Evolutionary conservation across 2,888 invertebrate genomes (phyloP).

Genomic region (Adelognathus sp.): DNA sequence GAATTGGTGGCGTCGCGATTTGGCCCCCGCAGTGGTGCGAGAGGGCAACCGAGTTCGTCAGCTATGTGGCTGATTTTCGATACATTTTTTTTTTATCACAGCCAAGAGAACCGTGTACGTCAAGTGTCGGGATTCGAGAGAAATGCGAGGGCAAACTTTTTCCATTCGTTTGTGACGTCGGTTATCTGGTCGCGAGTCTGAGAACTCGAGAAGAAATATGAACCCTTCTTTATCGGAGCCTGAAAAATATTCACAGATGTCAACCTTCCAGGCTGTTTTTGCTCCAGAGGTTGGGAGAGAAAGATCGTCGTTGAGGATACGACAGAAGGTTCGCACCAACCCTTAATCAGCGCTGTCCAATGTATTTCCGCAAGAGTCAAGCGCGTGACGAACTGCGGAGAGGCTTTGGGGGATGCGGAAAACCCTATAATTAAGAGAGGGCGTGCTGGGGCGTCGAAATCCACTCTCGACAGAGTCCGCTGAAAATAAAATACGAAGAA

Average conservation of each 20-base stretch:
- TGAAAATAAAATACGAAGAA: background rate
- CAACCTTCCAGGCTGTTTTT: constrained; percentile 33
- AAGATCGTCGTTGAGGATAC: constrained; percentile 4
- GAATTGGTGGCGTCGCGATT: constrained; percentile 63
- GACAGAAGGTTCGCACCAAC: constrained; percentile 41
- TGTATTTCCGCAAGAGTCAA: constrained; percentile 10
- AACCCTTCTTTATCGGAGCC: background rate
- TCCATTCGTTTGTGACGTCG: constrained; percentile 53
- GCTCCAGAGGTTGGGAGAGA: background rate
- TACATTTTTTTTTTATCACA: constrained; percentile 11
- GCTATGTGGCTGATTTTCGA: constrained; percentile 37
- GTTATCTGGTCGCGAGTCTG: constrained; percentile 38
- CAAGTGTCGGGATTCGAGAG: constrained; percentile 20
- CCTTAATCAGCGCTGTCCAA: constrained; percentile 49
- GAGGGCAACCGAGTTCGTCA: constrained; percentile 47
- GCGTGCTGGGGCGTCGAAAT: background rate
- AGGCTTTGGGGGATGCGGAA: background rate
- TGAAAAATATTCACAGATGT: constrained; percentile 38
- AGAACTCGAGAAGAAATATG: constrained; percentile 23
- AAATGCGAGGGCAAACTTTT: constrained; percentile 44
- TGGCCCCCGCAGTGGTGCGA: constrained; percentile 1
- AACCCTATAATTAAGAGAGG: constrained; percentile 51
- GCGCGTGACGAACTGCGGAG: background rate
- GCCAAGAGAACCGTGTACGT: background rate
- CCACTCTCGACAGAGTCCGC: background rate